phyloP scores from a whole-genome alignment of 2,113 vertebrate genomes.

The Limnothrissa miodon region DNA sequence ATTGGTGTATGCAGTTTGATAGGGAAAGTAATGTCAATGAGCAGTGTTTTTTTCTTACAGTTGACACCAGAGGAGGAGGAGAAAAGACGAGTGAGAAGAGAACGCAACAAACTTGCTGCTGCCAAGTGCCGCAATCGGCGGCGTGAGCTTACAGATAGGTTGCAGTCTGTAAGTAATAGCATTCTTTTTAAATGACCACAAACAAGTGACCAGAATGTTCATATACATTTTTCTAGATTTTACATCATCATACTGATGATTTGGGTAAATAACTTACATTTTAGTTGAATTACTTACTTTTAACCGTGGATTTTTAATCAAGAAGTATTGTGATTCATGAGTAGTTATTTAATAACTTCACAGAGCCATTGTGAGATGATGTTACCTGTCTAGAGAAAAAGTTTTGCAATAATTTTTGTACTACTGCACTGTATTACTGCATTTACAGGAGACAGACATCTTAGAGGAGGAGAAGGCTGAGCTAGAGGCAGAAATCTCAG shows the following conservation, averaged over 20 bases:
- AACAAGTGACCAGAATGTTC: not conserved
- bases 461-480: conserved; percentile 93
- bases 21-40: not conserved
- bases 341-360: no score
- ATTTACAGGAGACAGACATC: conserved; percentile 85
- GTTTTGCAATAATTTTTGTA: not conserved
- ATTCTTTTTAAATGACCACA: conserved; percentile 24
- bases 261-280: no score
- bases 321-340: no score
- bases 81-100: conserved; percentile 85
- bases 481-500: conserved; percentile 91
- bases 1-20: not conserved
- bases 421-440: not conserved
- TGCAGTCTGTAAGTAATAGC: conserved; percentile 84
- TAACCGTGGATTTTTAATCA: no score
- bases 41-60: conserved; percentile 62
- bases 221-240: not conserved
- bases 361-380: no score
- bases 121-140: conserved; percentile 93
- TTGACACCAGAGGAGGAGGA: conserved; percentile 93
- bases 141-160: conserved; percentile 89
- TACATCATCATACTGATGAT: no score
- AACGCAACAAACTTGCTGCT: conserved; percentile 90
- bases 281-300: no score
- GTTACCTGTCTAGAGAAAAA: not conserved